phyloP scores from a whole-genome alignment of 2,113 vertebrate genomes.

The Bungarus multicinctus region DNA sequence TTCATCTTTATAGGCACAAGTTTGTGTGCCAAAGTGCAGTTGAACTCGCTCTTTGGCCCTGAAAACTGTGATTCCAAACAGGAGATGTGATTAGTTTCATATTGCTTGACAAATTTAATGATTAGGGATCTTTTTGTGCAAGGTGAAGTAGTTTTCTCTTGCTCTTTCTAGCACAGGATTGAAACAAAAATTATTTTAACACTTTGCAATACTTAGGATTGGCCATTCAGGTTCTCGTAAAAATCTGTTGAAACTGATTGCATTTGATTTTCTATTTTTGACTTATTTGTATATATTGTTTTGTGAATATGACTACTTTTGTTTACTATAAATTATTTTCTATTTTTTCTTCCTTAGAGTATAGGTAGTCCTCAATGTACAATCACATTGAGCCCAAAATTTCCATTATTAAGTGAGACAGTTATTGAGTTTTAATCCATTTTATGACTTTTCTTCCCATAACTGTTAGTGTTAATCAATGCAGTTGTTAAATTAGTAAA shows the following conservation, averaged over 20 bases:
- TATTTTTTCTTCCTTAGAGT: not conserved
- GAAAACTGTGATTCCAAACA: not conserved
- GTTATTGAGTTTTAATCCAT: not conserved
- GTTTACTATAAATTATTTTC: not conserved
- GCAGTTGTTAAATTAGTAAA: not conserved
- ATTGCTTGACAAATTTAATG: not conserved
- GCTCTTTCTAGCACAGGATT: not conserved
- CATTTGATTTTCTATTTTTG: not conserved
- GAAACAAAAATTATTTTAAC: not conserved
- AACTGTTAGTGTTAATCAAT: not conserved
- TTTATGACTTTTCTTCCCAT: not conserved
- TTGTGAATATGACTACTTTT: not conserved
- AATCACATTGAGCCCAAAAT: not conserved
- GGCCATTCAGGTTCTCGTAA: not conserved
- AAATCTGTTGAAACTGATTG: not conserved
- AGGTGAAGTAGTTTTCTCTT: not conserved
- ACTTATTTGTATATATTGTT: not conserved
- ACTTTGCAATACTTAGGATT: not conserved
- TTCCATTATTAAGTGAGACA: not conserved
- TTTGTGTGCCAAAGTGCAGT: not conserved
- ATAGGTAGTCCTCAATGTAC: not conserved
- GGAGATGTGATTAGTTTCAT: not conserved
- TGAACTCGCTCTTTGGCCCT: not conserved
- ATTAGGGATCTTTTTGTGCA: not conserved
- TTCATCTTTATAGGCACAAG: not conserved